Conservation (phyloP, 2,888 invertebrate species). For the Erebia aethiops region DNA sequence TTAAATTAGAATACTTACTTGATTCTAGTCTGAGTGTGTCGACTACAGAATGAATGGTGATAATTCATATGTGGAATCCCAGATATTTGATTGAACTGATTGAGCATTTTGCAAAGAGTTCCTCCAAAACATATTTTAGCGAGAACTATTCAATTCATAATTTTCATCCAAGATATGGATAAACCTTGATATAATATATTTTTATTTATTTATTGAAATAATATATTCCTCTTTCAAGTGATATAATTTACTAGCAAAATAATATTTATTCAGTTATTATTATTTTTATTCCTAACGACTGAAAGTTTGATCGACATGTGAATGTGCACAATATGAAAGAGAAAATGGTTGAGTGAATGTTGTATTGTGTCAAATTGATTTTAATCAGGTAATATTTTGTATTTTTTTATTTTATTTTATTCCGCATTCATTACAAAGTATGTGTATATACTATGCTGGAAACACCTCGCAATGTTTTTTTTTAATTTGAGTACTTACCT, state of each 20-base stretch:
- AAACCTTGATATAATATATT: constrained; percentile 47
- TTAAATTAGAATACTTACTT: constrained; percentile 49
- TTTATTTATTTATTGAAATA: constrained; percentile 54
- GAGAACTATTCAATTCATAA: constrained; percentile 25
- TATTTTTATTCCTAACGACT: constrained; percentile 34
- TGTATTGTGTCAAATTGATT: constrained; percentile 21
- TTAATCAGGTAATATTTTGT: constrained; percentile 17
- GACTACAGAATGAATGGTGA: constrained; percentile 52
- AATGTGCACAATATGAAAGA: constrained; percentile 25
- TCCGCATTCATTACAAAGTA: constrained; percentile 2
- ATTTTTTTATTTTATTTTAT: constrained; percentile 18
- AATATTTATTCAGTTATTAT: constrained; percentile 44
- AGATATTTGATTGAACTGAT: constrained; percentile 14
- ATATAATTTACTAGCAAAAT: constrained; percentile 45
- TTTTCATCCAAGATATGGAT: constrained; percentile 44
- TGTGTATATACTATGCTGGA: constrained; percentile 26
- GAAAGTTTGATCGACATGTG: constrained; percentile 17
- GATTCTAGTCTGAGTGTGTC: constrained; percentile 72
- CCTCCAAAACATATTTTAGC: constrained; percentile 25
- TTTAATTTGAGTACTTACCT: constrained; percentile 41
- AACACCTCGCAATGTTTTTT: constrained; percentile 40
- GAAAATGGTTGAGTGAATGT: constrained; percentile 28
- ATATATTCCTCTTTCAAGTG: constrained; percentile 42
- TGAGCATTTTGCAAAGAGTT: not conserved
- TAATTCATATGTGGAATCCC: constrained; percentile 23